Evolutionary conservation across 2,113 vertebrate species (phyloP).

Genomic region (Takifugu bimaculatus): DNA sequence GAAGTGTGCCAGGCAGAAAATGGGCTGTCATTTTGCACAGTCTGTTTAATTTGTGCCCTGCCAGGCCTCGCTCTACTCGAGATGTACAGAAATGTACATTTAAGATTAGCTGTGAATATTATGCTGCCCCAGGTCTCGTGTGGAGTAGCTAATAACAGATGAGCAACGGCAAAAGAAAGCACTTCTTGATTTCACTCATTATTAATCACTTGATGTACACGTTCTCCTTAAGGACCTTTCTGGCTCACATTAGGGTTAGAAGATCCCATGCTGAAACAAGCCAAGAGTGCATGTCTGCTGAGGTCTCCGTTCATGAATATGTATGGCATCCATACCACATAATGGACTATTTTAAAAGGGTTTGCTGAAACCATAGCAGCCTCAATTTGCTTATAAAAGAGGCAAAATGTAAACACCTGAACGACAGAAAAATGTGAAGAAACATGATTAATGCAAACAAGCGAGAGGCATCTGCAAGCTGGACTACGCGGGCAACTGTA

Average conservation of each 20-base stretch:
- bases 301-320: background rate
- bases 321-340: background rate
- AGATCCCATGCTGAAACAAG: background rate
- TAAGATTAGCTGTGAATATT: constrained; percentile 33
- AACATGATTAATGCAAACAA: too few species aligned
- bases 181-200: constrained; percentile 41
- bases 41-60: background rate
- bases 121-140: constrained; percentile 15
- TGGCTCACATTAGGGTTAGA: constrained; percentile 7
- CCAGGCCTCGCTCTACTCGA: background rate
- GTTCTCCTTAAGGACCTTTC: constrained; percentile 32
- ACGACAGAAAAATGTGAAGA: background rate
- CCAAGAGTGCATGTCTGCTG: constrained; percentile 2
- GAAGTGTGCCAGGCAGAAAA: background rate
- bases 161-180: constrained; percentile 39
- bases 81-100: background rate
- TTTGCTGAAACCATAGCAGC: background rate
- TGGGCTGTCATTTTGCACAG: background rate
- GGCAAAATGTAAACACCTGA: constrained; percentile 1
- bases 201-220: constrained; percentile 39
- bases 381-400: constrained; percentile 15
- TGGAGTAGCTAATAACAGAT: constrained; percentile 36
- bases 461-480: too few species aligned
- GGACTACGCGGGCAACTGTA: too few species aligned
- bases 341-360: constrained; percentile 2